Evolutionary conservation across 23 tunicate genomes (phyloP).

Genomic region (Styela plicata): DNA sequence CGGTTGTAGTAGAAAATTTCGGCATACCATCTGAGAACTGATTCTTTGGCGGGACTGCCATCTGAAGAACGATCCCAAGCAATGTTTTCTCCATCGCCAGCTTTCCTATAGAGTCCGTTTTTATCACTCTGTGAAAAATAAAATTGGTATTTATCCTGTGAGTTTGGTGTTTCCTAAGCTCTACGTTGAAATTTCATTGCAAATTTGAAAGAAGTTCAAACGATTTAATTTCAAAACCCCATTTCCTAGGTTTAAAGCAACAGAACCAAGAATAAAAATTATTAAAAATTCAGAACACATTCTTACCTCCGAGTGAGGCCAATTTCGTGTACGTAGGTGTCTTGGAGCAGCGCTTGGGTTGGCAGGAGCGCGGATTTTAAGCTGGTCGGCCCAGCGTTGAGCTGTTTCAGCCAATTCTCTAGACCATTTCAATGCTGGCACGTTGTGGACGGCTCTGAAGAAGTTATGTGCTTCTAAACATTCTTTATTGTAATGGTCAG

Average conservation of each 20-base stretch:
- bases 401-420: conserved; percentile 44
- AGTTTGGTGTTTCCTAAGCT: too few species aligned
- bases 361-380: conserved; percentile 49
- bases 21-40: conserved; percentile 80
- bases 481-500: conserved; percentile 16
- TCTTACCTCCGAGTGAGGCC: conserved; percentile 95
- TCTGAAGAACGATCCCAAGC: conserved; percentile 90
- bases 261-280: too few species aligned
- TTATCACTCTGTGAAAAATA: neutral
- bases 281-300: too few species aligned
- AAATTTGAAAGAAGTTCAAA: too few species aligned
- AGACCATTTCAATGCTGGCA: conserved; percentile 69
- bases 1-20: conserved; percentile 83
- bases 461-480: conserved; percentile 23
- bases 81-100: conserved; percentile 89
- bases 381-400: conserved; percentile 71
- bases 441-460: conserved; percentile 53
- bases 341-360: conserved; percentile 34
- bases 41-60: conserved; percentile 82
- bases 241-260: too few species aligned
- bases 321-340: conserved; percentile 39
- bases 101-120: neutral
- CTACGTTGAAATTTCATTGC: too few species aligned
- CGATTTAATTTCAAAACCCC: too few species aligned
- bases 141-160: too few species aligned